These are phyloP conservation scores for Hyphantria cunea DNA, from an alignment of 1,140 invertebrate species.

Conservation along the genomic window DNA sequence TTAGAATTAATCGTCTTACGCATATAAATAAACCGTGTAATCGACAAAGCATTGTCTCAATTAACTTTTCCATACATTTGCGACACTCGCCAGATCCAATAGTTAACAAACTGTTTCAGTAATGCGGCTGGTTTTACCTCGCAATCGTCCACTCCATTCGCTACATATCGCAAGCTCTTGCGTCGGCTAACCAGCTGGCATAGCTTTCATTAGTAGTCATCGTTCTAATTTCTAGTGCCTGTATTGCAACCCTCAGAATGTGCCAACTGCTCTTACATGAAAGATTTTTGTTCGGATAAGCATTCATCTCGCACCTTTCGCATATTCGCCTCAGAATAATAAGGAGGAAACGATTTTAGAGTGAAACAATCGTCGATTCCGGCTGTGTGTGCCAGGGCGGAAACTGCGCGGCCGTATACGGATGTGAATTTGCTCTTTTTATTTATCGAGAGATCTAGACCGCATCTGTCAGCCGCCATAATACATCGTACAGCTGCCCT, in stretches of 20 bases:
- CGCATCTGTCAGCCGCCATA: constrained; percentile 73
- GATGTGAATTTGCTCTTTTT: constrained; percentile 72
- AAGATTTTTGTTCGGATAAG: constrained; percentile 1
- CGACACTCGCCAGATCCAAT: constrained; percentile 58
- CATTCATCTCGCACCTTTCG: constrained; percentile 55
- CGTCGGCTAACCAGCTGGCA: constrained; percentile 49
- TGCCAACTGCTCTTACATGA: constrained; percentile 21
- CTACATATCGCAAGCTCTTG: constrained; percentile 74
- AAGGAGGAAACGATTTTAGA: constrained; percentile 69
- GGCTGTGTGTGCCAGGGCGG: constrained; percentile 64
- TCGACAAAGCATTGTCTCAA: constrained; percentile 37
- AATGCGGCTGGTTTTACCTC: constrained; percentile 56
- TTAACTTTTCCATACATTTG: constrained; percentile 63
- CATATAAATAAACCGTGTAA: constrained; percentile 61
- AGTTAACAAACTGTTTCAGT: constrained; percentile 61
- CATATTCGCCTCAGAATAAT: constrained; percentile 70
- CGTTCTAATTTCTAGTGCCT: constrained; percentile 54
- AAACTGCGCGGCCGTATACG: constrained; percentile 66
- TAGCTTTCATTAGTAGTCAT: constrained; percentile 64
- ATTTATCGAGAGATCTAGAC: constrained; percentile 72
- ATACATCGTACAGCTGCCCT: constrained; percentile 63
- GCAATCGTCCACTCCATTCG: constrained; percentile 55
- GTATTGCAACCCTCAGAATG: constrained; percentile 38
- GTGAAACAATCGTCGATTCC: constrained; percentile 72
- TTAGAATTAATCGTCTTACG: constrained; percentile 29